Base-by-base conservation (phyloP, 2,888 invertebrate genomes). In the Sinelater perroti region DNA sequence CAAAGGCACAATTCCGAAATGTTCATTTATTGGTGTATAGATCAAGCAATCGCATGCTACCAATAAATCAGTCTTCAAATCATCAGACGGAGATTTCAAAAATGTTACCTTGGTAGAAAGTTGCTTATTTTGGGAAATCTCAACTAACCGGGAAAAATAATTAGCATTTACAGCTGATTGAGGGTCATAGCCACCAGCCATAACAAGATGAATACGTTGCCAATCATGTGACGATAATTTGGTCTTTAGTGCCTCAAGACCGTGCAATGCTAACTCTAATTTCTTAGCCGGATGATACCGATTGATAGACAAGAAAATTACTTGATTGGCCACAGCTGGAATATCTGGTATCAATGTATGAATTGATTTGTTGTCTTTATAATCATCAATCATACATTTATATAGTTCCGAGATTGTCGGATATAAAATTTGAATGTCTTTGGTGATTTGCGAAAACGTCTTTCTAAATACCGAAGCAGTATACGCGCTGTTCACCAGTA, bases 1-100 rank as follows among this genome's bases (percentile, higher is more conserved):
- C 49, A 99, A 81, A 0, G 99, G 99, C 5, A 99, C 99, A 70
- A 99, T 99, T 3, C 99, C 99, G 81, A 99, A 99, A 80, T 99
- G 99, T 77, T 99, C 99, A 75, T 93, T 92, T 1, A 90, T 87
- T 1, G 99, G 99, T 4, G 99, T 99, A 74, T 99, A 99, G 14
- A 99, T 74, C 13, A 99, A 79, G 62, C 92, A 90, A 50, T 87
- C 84, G 66, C 92, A 89, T 53, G 86, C 80, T 57, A 69, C 63
- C n/a, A 99, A 80, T 13, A 99, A 79, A 8, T 88, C 85, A 3
- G 91, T 83, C 79, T 99, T 99, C 51, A 89, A 85, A 30, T 82
- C 78, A 74, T 98, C 97, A 42, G 87, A 87, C 1, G 96, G 93
- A 0, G 97, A 97, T 67, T 90, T 88, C 56, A 97, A 79, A 72